Base-by-base conservation (phyloP, 2,797 vertebrate species). In the Phataginus tetradactyla region DNA sequence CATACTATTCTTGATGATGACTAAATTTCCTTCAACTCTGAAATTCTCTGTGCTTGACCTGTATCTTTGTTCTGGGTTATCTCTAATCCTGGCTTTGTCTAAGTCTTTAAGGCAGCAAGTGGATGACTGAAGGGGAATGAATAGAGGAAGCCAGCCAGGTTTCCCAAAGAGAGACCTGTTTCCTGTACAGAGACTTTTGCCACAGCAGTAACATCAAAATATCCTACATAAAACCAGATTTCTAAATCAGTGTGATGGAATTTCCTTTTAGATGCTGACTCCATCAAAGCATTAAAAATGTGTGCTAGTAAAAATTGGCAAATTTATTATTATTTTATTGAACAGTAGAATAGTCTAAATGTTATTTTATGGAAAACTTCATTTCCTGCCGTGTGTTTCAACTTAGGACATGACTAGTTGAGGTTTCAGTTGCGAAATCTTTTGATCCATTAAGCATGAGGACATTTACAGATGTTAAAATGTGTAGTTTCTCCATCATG, bases 361-460 rank as follows among this genome's bases (percentile, higher is more conserved):
- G 90, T 97, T 98, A 92, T 96, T 98, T 98, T 97, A 97, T 94
- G 94, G 96, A 98, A 98, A 98, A 97, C 97, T 98, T 98, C 88
- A 97, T 98, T 98, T 99, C 98, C 98, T 98, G 98, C 80, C 98
- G 96, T 98, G 86, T 98, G 98, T 98, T 98, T 98, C 97, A 98
- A 96, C 96, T 98, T 98, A 97, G 57, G 93, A 69, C 49, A 2
- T 92, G 93, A 86, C 96, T 95, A 90, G 88, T 96, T 97, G 97
- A 98, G 90, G 81, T 96, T 95, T 97, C 55, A 85, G 20, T 90
- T 97, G 96, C 61, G 37, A 0, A 96, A 95, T 94, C 96, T 88
- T 98, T 97, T 98, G 96, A 98, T 98, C 94, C 96, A 37, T 51
- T 42, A 96, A 97, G 93, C 95, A 96, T 96, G 94, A 98, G 96